These are phyloP conservation scores for Scomber colias DNA, from an alignment of 2,113 vertebrate species.

Conservation along the genomic window DNA sequence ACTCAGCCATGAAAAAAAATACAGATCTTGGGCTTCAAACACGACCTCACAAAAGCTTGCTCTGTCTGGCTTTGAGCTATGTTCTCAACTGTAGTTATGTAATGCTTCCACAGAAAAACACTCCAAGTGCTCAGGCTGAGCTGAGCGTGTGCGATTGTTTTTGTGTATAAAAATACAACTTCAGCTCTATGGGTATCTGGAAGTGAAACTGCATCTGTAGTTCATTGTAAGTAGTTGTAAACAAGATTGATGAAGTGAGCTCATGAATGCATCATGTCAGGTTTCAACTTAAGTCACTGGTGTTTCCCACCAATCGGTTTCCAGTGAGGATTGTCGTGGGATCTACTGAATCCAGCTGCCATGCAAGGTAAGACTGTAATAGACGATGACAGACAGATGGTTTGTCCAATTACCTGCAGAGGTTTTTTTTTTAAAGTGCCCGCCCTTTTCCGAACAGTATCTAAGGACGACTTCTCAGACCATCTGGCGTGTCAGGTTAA, in stretches of 20 bases:
- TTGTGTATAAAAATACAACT: neutral
- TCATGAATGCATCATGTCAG: neutral
- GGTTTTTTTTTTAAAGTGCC: too few species aligned
- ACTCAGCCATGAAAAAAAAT: neutral
- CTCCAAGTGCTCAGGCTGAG: neutral
- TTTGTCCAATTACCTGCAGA: too few species aligned
- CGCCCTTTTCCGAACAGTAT: too few species aligned
- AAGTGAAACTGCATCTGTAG: neutral
- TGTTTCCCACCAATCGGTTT: too few species aligned
- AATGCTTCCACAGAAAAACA: constrained; percentile 4
- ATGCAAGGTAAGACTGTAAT: too few species aligned
- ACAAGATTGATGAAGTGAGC: neutral
- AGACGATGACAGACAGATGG: too few species aligned
- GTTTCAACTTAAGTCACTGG: too few species aligned
- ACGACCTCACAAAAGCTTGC: neutral
- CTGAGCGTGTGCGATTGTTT: neutral
- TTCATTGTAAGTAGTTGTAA: neutral
- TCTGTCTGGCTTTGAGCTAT: constrained; percentile 7
- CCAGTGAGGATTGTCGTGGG: too few species aligned
- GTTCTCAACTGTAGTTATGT: constrained; percentile 12
- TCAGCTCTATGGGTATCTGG: neutral
- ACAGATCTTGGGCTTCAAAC: neutral
- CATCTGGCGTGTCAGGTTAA: too few species aligned
- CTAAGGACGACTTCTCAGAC: too few species aligned
- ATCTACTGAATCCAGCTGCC: too few species aligned